A percentile compares a stretch with the other conserved stretches of the same genome.
phyloP scores from a whole-genome alignment of 2,888 invertebrate species.

The Stenolophus ochropezus region DNA sequence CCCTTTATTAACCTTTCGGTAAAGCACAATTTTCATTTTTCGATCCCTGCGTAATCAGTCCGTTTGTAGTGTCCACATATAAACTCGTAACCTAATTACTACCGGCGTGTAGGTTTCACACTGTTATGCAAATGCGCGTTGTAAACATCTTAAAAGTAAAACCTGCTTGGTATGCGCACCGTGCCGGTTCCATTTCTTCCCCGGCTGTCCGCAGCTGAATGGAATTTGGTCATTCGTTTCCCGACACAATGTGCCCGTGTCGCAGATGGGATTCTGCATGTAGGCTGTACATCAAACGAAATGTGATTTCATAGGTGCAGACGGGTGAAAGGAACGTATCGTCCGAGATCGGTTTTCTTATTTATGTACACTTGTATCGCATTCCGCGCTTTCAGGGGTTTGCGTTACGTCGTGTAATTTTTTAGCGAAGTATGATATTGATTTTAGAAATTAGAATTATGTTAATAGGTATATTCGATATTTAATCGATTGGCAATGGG shows the following conservation, averaged over 20 bases:
- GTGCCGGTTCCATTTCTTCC: not conserved
- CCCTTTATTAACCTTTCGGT: too few relatives aligned
- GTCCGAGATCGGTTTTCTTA: conserved; percentile 46
- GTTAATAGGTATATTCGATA: too few relatives aligned
- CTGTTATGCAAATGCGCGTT: not conserved
- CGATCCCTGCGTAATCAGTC: not conserved
- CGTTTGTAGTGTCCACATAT: not conserved
- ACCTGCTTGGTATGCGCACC: conserved; percentile 33
- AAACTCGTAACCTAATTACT: not conserved
- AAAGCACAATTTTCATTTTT: not conserved
- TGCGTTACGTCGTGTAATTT: too few relatives aligned
- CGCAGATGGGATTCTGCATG: conserved; percentile 54
- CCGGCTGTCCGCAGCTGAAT: conserved; percentile 41
- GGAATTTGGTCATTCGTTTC: conserved; percentile 54
- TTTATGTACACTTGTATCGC: conserved; percentile 35
- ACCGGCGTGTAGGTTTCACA: too few relatives aligned
- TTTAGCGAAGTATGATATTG: too few relatives aligned
- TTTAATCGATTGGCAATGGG: too few relatives aligned
- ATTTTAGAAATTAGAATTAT: too few relatives aligned
- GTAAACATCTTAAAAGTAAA: conserved; percentile 33
- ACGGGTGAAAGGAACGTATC: conserved; percentile 26
- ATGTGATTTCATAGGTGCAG: conserved; percentile 55
- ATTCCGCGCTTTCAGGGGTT: conserved; percentile 13
- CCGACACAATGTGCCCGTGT: conserved; percentile 44
- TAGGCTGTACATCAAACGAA: conserved; percentile 56